Conservation (phyloP, 2,113 vertebrate species). For the Otus sunia region DNA sequence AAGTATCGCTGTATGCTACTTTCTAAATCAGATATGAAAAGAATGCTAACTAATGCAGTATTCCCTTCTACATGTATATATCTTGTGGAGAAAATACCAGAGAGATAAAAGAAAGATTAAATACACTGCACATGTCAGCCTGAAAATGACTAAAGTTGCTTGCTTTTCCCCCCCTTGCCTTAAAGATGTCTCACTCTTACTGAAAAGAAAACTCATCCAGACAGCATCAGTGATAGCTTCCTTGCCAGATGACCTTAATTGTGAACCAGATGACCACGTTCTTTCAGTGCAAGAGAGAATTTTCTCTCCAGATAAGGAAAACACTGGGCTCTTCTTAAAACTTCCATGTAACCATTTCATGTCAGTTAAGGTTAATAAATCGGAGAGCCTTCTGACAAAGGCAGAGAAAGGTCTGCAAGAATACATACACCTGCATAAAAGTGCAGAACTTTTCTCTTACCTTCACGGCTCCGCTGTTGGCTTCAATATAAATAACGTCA, state of each 20-base stretch:
- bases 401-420: slow-evolving; percentile 7
- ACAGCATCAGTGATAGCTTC: slow-evolving; percentile 46
- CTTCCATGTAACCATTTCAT: neutral
- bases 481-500: slow-evolving; percentile 98
- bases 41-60: slow-evolving; percentile 71
- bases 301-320: slow-evolving; percentile 25
- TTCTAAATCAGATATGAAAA: slow-evolving; percentile 75
- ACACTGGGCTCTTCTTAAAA: neutral
- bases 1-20: slow-evolving; percentile 59
- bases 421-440: neutral
- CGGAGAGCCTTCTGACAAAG: neutral
- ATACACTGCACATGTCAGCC: slow-evolving; percentile 64
- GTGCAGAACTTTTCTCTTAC: slow-evolving; percentile 67
- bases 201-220: slow-evolving; percentile 43
- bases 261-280: slow-evolving; percentile 8
- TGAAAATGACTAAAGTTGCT: slow-evolving; percentile 66
- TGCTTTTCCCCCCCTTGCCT: slow-evolving; percentile 10
- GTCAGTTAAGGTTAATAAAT: slow-evolving; percentile 44
- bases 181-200: slow-evolving; percentile 35
- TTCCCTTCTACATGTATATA: slow-evolving; percentile 70
- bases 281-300: neutral
- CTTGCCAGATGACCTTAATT: slow-evolving; percentile 49
- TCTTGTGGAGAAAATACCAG: slow-evolving; percentile 73
- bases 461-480: slow-evolving; percentile 98
- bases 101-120: slow-evolving; percentile 78